phyloP scores from a whole-genome alignment of 2,113 vertebrate species.

The Alectura lathami region DNA sequence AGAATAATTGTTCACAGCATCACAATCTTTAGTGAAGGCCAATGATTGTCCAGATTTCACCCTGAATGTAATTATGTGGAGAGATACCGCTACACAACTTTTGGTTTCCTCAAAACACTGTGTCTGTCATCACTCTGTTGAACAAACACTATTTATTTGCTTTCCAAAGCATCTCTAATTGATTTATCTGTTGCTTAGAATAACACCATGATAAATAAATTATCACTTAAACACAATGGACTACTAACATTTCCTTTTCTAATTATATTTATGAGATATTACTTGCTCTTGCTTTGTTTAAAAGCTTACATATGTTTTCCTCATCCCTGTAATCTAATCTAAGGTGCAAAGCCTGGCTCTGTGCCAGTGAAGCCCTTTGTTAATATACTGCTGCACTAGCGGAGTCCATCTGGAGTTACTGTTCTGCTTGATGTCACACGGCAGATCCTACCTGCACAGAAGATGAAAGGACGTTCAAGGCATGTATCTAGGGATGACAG shows the following conservation, averaged over 20 bases:
- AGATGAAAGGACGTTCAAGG: constrained; percentile 77
- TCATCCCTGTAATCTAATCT: constrained; percentile 74
- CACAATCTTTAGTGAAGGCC: neutral
- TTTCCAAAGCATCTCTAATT: constrained; percentile 64
- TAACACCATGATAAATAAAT: constrained; percentile 77
- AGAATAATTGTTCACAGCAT: neutral
- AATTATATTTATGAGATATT: constrained; percentile 69
- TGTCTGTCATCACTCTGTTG: constrained; percentile 30
- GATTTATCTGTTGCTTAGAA: constrained; percentile 72
- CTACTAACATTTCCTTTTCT: constrained; percentile 64
- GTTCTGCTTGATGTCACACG: constrained; percentile 73
- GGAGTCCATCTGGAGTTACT: constrained; percentile 63
- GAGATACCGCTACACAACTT: neutral
- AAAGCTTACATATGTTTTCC: constrained; percentile 66
- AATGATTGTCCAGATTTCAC: neutral
- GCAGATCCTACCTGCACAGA: constrained; percentile 65
- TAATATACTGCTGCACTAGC: constrained; percentile 3
- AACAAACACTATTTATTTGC: constrained; percentile 26
- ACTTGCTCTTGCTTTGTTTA: constrained; percentile 28
- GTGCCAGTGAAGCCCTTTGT: constrained; percentile 52
- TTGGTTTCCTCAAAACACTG: neutral
- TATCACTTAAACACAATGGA: constrained; percentile 62
- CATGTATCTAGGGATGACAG: constrained; percentile 77
- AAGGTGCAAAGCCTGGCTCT: constrained; percentile 61
- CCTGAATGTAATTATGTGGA: neutral